Conservation (phyloP, 1,140 invertebrate species). For the Leptinotarsa undecemlineata region DNA sequence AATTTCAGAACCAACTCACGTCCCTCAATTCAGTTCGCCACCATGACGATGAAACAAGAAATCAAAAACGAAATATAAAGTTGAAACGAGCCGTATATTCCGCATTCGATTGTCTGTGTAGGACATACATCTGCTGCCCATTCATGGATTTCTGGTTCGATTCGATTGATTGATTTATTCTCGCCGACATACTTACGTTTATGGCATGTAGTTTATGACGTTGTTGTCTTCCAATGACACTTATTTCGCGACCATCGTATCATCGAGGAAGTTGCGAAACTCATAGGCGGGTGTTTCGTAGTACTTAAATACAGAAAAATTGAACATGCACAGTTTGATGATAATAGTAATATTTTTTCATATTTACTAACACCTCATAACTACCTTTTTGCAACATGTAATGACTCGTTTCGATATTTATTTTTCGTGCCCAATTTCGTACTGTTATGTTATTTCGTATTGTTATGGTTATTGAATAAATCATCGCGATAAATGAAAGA, state of each 20-base stretch:
- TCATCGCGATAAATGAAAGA: no score
- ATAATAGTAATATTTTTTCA: no score
- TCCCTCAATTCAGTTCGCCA: background rate
- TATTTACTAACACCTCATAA: no score
- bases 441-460: no score
- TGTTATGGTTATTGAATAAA: no score
- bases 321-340: no score
- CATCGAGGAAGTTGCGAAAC: conserved; percentile 4
- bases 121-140: conserved; percentile 1
- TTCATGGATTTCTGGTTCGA: conserved; percentile 5
- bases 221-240: conserved; percentile 5
- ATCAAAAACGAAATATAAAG: background rate
- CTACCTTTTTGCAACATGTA: no score
- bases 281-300: background rate
- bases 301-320: no score
- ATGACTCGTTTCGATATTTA: no score
- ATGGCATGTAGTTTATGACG: conserved; percentile 7
- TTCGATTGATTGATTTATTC: conserved; percentile 6
- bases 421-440: no score
- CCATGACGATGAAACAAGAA: background rate
- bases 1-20: background rate
- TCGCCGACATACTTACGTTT: conserved; percentile 2
- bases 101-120: background rate
- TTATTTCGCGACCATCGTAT: background rate
- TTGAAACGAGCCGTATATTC: background rate